Evolutionary conservation across 2,797 vertebrate genomes (phyloP), one percentile per base, ranked within the genome.

Genomic region (Neoniphon sammara): DNA sequence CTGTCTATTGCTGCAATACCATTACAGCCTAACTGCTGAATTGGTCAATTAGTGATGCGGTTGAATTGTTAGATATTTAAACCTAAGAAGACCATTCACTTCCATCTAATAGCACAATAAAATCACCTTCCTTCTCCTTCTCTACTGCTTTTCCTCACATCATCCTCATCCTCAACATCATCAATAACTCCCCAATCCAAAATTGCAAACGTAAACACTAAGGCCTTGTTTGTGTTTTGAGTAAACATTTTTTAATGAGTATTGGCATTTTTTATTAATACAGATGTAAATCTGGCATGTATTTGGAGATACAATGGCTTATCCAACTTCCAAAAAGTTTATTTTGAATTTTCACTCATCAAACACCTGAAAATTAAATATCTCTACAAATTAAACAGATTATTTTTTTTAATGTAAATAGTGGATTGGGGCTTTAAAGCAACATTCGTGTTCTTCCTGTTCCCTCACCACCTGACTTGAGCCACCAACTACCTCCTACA

Each of bases 391-490:
- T 39, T 11, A 39, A 39, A 39, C 11, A 3, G 11, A 39, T 39
- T 39, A n/a, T 36, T 39, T 39, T 39, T 39, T 34, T 34, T 6
- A 34, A 50, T 23, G 4, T 11, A 52, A 66, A 18, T 23, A 18
- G 12, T 49, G 39, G 8, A 60, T 46, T 52, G 23, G 5, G 15
- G 9, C 1, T 57, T 55, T 7, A 49, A 47, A 66, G 20, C 30
- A 50, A 75, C 66, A 67, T 82, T 17, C 57, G 10, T 3, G 0
- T 67, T 83, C 74, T 23, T 60, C 65, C 53, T 66, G 18, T 39
- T 5, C 56, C 11, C 25, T 17, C 59, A 74, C 53, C 25, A 77
- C 71, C 47, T 79, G 34, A 67, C 82, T 78, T 46, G 27, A 77
- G 15, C 62, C 73, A 66, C 59, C 54, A 18, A 56, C 27, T 18